These are phyloP conservation scores for Carterocephalus palaemon DNA, from an alignment of 2,888 invertebrate species.

Conservation along the genomic window DNA sequence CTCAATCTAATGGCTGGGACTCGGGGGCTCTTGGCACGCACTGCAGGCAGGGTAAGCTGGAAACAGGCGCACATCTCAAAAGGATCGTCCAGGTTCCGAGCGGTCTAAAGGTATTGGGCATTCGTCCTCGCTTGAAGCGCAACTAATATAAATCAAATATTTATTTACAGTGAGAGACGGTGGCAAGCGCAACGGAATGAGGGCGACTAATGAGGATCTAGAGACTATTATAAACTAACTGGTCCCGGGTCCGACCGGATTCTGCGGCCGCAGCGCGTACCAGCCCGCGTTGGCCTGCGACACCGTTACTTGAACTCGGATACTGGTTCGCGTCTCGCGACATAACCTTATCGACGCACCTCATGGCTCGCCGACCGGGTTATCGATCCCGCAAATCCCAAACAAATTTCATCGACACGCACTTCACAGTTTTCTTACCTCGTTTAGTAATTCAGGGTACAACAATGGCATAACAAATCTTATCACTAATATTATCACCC, in stretches of 20 bases:
- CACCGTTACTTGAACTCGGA: slow-evolving; percentile 77
- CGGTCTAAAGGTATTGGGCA: slow-evolving; percentile 70
- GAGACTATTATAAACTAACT: slow-evolving; percentile 69
- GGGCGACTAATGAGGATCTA: slow-evolving; percentile 73
- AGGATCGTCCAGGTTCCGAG: slow-evolving; percentile 73
- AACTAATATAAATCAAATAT: slow-evolving; percentile 66
- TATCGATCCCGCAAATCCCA: slow-evolving; percentile 76
- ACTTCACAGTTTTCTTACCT: slow-evolving; percentile 60
- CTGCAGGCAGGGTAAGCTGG: slow-evolving; percentile 81
- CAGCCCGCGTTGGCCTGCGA: slow-evolving; percentile 55
- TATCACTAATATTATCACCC: slow-evolving; percentile 75
- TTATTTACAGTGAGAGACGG: slow-evolving; percentile 66
- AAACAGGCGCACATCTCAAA: slow-evolving; percentile 78
- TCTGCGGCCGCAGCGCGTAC: slow-evolving; percentile 67
- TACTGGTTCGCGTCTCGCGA: slow-evolving; percentile 68
- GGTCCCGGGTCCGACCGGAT: slow-evolving; percentile 70
- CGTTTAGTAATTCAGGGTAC: slow-evolving; percentile 64
- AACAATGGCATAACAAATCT: slow-evolving; percentile 76
- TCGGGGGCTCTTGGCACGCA: slow-evolving; percentile 78
- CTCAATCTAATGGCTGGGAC: slow-evolving; percentile 80
- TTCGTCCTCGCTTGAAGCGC: slow-evolving; percentile 58
- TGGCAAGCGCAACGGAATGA: slow-evolving; percentile 71
- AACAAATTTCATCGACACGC: slow-evolving; percentile 62
- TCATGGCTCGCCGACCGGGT: slow-evolving; percentile 75
- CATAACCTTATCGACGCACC: slow-evolving; percentile 77